Evolutionary conservation across 2,113 vertebrate species (phyloP), one percentile per base, ranked within the genome.

Genomic region (Eublepharis macularius): DNA sequence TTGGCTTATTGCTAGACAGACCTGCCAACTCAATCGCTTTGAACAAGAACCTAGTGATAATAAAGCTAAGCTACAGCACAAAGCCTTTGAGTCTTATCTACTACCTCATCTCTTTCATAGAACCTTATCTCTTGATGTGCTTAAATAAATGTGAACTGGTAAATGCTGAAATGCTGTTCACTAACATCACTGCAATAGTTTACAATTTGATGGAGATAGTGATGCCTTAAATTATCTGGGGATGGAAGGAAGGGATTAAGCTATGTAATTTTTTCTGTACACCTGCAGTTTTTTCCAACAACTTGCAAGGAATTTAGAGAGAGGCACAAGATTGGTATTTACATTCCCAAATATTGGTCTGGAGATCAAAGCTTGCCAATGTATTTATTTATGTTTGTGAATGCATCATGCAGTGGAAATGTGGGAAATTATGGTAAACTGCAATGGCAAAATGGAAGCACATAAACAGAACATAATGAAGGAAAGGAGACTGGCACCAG

Each of bases 101-200:
- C 54, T 41, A 65, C 68, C 34, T 65, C 68, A 80, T 80, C 68
- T 47, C 8, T 74, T 73, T 74, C n/a, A 65, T 74, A 86, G 32
- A 74, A 74, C 74, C 69, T 86, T 86, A 80, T 86, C 77, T 86
- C 69, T 36, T 80, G 68, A 65, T 73, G 51, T 49, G 39, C 77
- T 74, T 74, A 85, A 85, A 80, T 85, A 86, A 80, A 41, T 80
- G 76, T 79, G 41, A 80, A 80, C 84, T 74, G 77, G 77, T 86
- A 80, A 86, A 80, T 39, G 77, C 54, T 51, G 54, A 86, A 43
- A 63, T 66, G 77, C 69, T 86, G 63, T 73, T 51, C 77, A 34
- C 68, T 74, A 63, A 80, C 68, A 65, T 80, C 69, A 32, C 74
- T 39, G 73, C 51, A 74, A 14, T 19, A 73, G 51, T 43, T 80